Evolutionary conservation across 2,888 invertebrate species (phyloP).

Genomic region (Drosophila phalerata): DNA sequence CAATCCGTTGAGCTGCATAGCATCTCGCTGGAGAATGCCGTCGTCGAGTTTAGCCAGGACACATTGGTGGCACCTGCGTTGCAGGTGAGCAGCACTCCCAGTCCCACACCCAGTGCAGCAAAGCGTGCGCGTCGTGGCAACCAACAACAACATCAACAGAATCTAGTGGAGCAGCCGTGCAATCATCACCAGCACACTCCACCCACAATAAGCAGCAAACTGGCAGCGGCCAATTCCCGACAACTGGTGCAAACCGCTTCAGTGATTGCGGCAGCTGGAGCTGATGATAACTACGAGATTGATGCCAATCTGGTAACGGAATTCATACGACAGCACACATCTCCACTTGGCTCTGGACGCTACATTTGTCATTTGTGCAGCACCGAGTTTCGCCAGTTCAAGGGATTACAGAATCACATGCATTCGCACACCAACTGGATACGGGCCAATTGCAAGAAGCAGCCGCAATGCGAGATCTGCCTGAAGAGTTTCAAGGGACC

Average conservation of each 20-base stretch:
- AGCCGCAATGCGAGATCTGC: slow-evolving; percentile 88
- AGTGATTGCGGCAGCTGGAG: slow-evolving; percentile 79
- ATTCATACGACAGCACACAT: slow-evolving; percentile 86
- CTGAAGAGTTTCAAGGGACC: slow-evolving; percentile 89
- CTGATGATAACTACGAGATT: slow-evolving; percentile 82
- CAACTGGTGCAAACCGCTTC: slow-evolving; percentile 82
- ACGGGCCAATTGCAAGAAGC: slow-evolving; percentile 88
- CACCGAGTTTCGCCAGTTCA: slow-evolving; percentile 88
- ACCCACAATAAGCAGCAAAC: slow-evolving; percentile 62
- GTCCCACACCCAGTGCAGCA: slow-evolving; percentile 63
- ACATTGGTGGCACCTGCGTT: slow-evolving; percentile 54
- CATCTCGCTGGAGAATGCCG: slow-evolving; percentile 70
- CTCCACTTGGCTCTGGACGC: slow-evolving; percentile 87
- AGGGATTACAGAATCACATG: slow-evolving; percentile 89
- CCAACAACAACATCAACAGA: slow-evolving; percentile 24
- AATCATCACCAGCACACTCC: slow-evolving; percentile 63
- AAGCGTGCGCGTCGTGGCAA: slow-evolving; percentile 58
- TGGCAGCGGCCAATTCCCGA: slow-evolving; percentile 72
- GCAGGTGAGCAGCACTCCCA: slow-evolving; percentile 56
- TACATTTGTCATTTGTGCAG: slow-evolving; percentile 89
- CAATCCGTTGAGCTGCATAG: slow-evolving; percentile 59
- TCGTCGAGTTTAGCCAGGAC: slow-evolving; percentile 67
- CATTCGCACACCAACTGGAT: slow-evolving; percentile 89
- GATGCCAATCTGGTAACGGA: slow-evolving; percentile 84
- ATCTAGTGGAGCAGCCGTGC: slow-evolving; percentile 59